phyloP scores from a whole-genome alignment of 2,888 invertebrate species.

The Zelleria hepariella region DNA sequence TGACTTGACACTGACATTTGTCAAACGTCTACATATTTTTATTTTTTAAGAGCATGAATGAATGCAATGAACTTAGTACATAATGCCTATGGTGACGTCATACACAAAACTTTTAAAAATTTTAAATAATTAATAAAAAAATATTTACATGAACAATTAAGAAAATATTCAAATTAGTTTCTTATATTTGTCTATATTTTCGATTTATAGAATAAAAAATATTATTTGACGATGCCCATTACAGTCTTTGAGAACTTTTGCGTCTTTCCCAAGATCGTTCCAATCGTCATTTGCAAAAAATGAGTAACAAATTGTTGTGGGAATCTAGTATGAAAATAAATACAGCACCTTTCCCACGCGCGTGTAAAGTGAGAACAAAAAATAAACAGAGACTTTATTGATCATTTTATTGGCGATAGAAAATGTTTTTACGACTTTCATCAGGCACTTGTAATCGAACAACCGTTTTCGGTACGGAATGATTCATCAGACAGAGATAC shows the following conservation, averaged over 20 bases:
- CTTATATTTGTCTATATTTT: too few species aligned
- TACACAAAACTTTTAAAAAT: too few species aligned
- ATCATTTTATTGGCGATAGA: conserved; percentile 2
- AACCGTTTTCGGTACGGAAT: not conserved
- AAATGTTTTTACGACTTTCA: conserved; percentile 2
- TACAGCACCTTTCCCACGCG: conserved; percentile 45
- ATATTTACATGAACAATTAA: too few species aligned
- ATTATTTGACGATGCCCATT: too few species aligned
- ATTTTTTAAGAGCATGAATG: too few species aligned
- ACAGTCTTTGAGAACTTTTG: not conserved
- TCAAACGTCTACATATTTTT: too few species aligned
- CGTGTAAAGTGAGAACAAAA: not conserved
- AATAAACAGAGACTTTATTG: not conserved
- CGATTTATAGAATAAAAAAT: too few species aligned
- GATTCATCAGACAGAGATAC: not conserved
- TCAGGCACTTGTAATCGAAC: not conserved
- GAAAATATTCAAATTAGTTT: too few species aligned
- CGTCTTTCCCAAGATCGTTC: conserved; percentile 22
- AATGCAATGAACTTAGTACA: too few species aligned
- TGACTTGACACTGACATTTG: too few species aligned
- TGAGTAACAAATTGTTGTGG: conserved; percentile 25
- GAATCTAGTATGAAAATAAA: conserved; percentile 30
- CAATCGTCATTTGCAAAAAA: conserved; percentile 42
- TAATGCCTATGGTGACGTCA: too few species aligned
- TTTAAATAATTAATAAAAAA: too few species aligned